Base-by-base conservation (phyloP, 1,140 invertebrate species). In the Grapholita molesta region DNA sequence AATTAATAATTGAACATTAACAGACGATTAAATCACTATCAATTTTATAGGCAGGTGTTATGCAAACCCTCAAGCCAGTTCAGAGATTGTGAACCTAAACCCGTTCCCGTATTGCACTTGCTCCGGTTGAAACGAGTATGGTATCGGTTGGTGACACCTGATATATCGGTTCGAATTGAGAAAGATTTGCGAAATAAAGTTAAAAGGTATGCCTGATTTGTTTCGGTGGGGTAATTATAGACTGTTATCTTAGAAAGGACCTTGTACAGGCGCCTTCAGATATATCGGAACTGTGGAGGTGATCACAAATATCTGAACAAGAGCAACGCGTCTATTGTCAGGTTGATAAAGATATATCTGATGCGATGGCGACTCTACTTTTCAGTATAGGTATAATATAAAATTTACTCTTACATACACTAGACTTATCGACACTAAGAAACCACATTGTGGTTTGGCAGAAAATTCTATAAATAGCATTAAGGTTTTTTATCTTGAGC, bases 121-220 rank as follows among this genome's bases (percentile, higher is more conserved):
- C 64, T 57, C 69, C 38, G 70, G 67, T 68, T 76, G 66, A 64
- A 61, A 61, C 55, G 55, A 30, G 55, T 30, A 61, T 61, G 25
- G 55, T 61, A 61, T 61, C 55, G 55, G 55, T 61, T 61, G 55
- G 68, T 70, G 74, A 71, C 69, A 76, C 71, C 69, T 53, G 68
- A 64, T 68, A 61, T 61, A 61, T 61, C 55, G 55, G 55, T 15
- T 61, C n/a, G 55, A 61, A 61, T 61, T 61, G 55, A 35, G 55
- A 66, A 69, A 69, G 67, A 55, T 15, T 75, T 75, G 73, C 53
- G 70, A 71, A 75, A 75, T 69, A 68, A 69, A 33, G 55, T 48
- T 70, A 68, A 61, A 68, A 66, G 28, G 25, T 32, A 61, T 5
- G 55, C 55, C 28, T 32, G n/a, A 8, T 61, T 28, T 28, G n/a